Evolutionary conservation across 2,888 invertebrate genomes (phyloP).

Genomic region (Spilosoma lubricipeda): DNA sequence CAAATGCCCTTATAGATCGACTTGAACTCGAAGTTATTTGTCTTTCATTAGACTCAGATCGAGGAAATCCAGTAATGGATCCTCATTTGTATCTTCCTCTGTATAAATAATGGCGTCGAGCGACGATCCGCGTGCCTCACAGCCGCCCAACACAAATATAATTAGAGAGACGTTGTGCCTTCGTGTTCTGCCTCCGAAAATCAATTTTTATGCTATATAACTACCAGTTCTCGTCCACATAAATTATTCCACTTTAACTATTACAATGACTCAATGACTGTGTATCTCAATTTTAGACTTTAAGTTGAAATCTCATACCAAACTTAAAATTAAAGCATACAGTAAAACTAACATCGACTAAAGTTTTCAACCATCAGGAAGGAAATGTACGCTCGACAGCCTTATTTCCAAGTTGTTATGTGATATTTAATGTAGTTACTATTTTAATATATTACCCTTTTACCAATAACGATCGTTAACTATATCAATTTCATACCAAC

Average conservation of each 20-base stretch:
- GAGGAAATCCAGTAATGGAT: conserved; percentile 80
- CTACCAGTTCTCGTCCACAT: conserved; percentile 4
- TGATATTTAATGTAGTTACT: conserved; percentile 51
- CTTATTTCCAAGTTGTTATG: conserved; percentile 62
- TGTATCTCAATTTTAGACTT: conserved; percentile 3
- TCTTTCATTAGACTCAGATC: conserved; percentile 80
- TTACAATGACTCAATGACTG: conserved; percentile 10
- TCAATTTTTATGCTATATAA: conserved; percentile 31
- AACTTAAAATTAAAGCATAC: conserved; percentile 44
- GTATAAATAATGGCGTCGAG: conserved; percentile 75
- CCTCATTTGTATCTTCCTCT: conserved; percentile 79
- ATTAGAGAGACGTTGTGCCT: conserved; percentile 69
- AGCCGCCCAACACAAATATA: conserved; percentile 72
- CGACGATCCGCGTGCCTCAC: conserved; percentile 64
- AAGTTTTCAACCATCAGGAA: conserved; percentile 58
- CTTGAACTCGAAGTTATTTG: conserved; percentile 78
- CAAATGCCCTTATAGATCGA: conserved; percentile 73
- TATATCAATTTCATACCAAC: not conserved
- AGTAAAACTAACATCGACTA: conserved; percentile 55
- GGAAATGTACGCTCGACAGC: conserved; percentile 54
- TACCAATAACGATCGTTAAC: conserved; percentile 23
- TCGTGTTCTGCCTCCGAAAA: conserved; percentile 43
- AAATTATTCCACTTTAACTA: not conserved
- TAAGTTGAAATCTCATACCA: conserved; percentile 19
- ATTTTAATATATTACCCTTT: conserved; percentile 40